Percentiles rank a stretch among this genome's conserved stretches.
These are phyloP conservation scores for Ardeotis arabs DNA, from an alignment of 2,113 vertebrate species.

Conservation along the genomic window DNA sequence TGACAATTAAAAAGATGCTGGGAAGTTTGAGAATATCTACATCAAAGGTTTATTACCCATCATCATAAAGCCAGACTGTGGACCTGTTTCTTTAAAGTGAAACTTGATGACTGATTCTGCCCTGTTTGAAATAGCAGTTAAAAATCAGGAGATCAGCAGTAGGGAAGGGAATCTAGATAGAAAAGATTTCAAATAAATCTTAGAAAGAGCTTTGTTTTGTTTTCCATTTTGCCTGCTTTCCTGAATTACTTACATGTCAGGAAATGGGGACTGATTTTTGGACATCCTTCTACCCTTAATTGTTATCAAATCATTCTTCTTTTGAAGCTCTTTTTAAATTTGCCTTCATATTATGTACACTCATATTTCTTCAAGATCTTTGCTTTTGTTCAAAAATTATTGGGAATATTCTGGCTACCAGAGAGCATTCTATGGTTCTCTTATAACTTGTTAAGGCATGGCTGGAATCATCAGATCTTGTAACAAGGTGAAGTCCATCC, in stretches of 20 bases:
- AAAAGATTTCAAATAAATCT: neutral
- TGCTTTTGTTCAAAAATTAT: neutral
- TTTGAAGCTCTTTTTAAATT: neutral
- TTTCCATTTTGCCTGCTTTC: neutral
- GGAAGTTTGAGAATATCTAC: neutral
- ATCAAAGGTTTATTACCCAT: neutral
- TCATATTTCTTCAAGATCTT: neutral
- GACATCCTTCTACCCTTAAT: neutral
- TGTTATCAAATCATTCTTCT: neutral
- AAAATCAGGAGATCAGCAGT: neutral
- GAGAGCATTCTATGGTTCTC: neutral
- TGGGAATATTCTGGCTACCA: neutral
- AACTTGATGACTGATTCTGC: neutral
- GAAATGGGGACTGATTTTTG: neutral
- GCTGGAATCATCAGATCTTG: neutral
- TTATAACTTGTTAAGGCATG: neutral
- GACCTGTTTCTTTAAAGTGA: neutral
- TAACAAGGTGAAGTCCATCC: neutral
- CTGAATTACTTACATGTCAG: neutral
- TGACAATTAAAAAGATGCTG: neutral
- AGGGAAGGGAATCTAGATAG: neutral
- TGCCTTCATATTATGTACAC: neutral
- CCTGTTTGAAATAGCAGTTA: neutral
- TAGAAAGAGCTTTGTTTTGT: neutral
- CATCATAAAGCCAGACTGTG: neutral